Conservation (phyloP, 2,888 invertebrate genomes). For the Sipha maydis region DNA sequence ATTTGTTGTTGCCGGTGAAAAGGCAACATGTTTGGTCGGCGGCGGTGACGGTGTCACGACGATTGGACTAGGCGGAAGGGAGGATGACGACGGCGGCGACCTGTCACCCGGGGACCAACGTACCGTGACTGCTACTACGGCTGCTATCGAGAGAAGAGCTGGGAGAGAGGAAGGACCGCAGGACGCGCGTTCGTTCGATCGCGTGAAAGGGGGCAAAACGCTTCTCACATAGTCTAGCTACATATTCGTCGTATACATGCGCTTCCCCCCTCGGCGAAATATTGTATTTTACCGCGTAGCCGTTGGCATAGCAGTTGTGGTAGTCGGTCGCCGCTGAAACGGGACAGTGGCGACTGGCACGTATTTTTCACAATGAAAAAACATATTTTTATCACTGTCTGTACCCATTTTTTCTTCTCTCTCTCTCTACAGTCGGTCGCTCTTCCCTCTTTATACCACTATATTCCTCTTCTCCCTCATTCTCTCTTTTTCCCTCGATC, state of each 20-base stretch:
- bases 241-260: neutral
- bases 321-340: neutral
- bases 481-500: too few species aligned
- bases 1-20: slow-evolving; percentile 57
- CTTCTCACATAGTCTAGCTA: slow-evolving; percentile 8
- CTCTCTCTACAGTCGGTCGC: too few species aligned
- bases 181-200: slow-evolving; percentile 7
- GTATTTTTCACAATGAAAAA: slow-evolving; percentile 28
- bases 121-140: slow-evolving; percentile 31
- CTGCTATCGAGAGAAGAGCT: neutral
- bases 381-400: too few species aligned
- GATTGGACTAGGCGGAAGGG: slow-evolving; percentile 21
- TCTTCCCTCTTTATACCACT: too few species aligned
- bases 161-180: neutral
- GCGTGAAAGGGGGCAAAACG: slow-evolving; percentile 37
- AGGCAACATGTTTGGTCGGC: slow-evolving; percentile 41
- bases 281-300: neutral
- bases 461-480: too few species aligned
- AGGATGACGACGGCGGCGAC: slow-evolving; percentile 44
- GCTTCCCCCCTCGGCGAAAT: slow-evolving; percentile 4
- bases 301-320: neutral
- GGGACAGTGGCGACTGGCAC: neutral
- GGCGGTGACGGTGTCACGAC: slow-evolving; percentile 11
- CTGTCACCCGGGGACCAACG: slow-evolving; percentile 50
- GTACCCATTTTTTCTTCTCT: too few species aligned